These are phyloP conservation scores for Clarias fuscus DNA, from an alignment of 2,797 vertebrate genomes.

Conservation along the genomic window DNA sequence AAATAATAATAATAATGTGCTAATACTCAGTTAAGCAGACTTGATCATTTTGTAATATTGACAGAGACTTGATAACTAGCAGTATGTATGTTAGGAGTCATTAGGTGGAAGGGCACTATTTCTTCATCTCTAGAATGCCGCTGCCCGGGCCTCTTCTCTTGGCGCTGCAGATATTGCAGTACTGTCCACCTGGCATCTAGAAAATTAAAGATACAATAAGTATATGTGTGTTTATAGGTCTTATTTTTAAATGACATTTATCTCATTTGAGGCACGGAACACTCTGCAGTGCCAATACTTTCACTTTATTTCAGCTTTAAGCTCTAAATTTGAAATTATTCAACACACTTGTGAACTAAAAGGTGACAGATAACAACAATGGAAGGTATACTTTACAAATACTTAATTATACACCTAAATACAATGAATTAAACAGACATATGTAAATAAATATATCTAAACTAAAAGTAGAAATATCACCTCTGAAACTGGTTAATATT, in stretches of 20 bases:
- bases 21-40: not conserved
- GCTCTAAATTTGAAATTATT: not conserved
- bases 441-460: not conserved
- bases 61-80: not conserved
- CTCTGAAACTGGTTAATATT: not conserved
- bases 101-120: slow-evolving; percentile 62
- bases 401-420: not conserved
- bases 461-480: not conserved
- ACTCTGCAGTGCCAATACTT: no score
- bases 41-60: not conserved
- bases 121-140: slow-evolving; percentile 90
- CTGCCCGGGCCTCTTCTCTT: slow-evolving; percentile 91
- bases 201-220: slow-evolving; percentile 44
- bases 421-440: not conserved
- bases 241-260: not conserved
- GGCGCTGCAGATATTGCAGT: slow-evolving; percentile 97
- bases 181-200: slow-evolving; percentile 83
- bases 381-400: not conserved
- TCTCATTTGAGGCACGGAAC: not conserved
- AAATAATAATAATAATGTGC: not conserved
- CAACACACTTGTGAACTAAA: not conserved
- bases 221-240: not conserved
- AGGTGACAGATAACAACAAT: not conserved
- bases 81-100: not conserved
- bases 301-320: not conserved